Conservation (phyloP, 2,113 vertebrate genomes). For the Barnardius zonarius region DNA sequence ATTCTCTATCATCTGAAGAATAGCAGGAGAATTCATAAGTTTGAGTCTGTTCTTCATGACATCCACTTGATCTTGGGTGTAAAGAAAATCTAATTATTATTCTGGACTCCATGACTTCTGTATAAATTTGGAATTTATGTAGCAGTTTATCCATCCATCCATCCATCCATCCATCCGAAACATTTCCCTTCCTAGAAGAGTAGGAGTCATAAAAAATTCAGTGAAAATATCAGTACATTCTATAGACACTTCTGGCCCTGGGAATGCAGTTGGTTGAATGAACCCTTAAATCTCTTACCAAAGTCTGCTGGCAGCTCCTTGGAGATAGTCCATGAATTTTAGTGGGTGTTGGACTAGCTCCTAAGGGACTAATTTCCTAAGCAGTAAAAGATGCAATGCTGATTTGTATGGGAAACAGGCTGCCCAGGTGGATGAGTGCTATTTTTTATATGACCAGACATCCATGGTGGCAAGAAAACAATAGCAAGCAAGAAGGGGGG, state of each 20-base stretch:
- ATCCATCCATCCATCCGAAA: background rate
- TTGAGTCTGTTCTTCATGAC: background rate
- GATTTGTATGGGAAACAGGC: background rate
- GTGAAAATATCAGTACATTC: background rate
- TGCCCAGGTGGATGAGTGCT: background rate
- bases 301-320: background rate
- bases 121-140: background rate
- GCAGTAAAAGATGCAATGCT: background rate
- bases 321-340: background rate
- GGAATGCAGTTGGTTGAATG: background rate
- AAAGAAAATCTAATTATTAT: background rate
- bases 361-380: background rate
- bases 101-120: background rate
- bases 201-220: background rate
- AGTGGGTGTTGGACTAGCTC: background rate
- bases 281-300: background rate
- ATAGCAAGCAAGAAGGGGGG: background rate
- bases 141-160: background rate
- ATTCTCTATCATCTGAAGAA: background rate
- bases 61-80: background rate
- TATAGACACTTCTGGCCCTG: background rate
- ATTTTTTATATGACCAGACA: background rate
- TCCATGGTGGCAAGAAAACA: accelerated
- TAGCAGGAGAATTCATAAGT: background rate
- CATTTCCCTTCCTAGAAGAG: background rate